Percentiles rank a stretch among this genome's conserved stretches.
Conservation (phyloP, 1,140 invertebrate species). For the Augochlora pura region DNA sequence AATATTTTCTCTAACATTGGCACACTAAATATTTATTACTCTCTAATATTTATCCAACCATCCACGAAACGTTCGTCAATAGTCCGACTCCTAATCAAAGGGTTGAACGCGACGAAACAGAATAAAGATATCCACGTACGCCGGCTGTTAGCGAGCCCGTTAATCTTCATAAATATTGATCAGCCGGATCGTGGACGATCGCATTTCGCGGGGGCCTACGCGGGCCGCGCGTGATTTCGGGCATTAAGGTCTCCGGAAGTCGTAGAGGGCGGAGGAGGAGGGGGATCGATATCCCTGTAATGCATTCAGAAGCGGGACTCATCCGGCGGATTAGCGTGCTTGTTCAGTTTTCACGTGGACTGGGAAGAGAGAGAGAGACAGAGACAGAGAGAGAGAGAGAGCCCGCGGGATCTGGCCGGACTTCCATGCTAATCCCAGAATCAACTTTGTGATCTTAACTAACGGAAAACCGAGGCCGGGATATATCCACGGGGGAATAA, state of each 20-base stretch:
- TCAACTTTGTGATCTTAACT: slow-evolving; percentile 48
- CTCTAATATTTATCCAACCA: no score
- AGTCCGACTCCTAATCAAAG: no score
- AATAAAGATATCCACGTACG: no score
- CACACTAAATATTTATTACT: no score
- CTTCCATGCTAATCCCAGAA: slow-evolving; percentile 31
- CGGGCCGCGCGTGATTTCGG: not conserved
- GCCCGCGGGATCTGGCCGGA: slow-evolving; percentile 3
- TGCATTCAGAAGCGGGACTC: slow-evolving; percentile 13
- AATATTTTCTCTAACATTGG: no score
- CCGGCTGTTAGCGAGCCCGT: no score
- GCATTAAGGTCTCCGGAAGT: slow-evolving; percentile 19
- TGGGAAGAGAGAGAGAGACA: no score
- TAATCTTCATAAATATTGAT: slow-evolving; percentile 24
- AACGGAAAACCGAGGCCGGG: slow-evolving; percentile 16
- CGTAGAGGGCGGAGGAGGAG: no score
- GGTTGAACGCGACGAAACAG: no score
- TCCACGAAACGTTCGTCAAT: no score
- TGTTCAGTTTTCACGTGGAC: slow-evolving; percentile 50
- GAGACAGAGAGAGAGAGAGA: slow-evolving; percentile 19
- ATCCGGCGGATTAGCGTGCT: slow-evolving; percentile 41
- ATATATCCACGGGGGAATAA: slow-evolving; percentile 1
- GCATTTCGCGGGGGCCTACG: not conserved
- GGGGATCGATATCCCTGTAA: slow-evolving; percentile 13
- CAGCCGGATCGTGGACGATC: not conserved